Base-by-base conservation (phyloP, 1,140 invertebrate genomes). In the Drosophila jambulina region DNA sequence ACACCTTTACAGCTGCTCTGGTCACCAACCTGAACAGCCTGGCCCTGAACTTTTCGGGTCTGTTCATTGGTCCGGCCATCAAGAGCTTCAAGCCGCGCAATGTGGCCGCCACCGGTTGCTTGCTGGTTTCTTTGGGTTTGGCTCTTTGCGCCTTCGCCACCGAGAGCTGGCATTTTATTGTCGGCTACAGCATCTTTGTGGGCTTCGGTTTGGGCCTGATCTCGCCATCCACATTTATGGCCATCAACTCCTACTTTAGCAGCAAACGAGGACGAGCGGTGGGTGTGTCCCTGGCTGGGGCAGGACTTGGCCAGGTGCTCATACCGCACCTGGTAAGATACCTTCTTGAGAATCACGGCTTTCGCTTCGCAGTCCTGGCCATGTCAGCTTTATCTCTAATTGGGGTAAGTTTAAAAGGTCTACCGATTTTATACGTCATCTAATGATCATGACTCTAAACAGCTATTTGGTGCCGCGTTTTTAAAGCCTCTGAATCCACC, bases 171-270 rank as follows among this genome's bases (percentile, higher is more conserved):
- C 95, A 96, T 84, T 94, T 96, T 45, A 93, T 96, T 38, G 85
- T 95, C 6, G 95, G 95, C 46, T 96, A 96, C 81, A 95, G 96
- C 83, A 75, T 96, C 62, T 93, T 96, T 61, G 91, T 92, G 15
- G 92, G 92, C 21, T 79, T 95, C 38, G 95, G 96, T 21, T 92
- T 96, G 62, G 95, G 95, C 38, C 93, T 96, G 13, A 94, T 95
- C 40, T 94, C 95, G 71, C 94, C 95, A n/a, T 94, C 96, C 3
- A 95, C 95, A n/a, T 95, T 95, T 80, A 93, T 97, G 58, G 95
- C 96, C 5, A 93, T 97, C 6, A 96, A 96, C 83, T 94, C 95
- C 0, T 97, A 96, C 83, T 97, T 97, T 71, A 94, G 93, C 40
- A 93, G 93, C 62, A 95, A 94, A 86, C 95, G 96, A 56, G 95